Conservation (phyloP, 2,113 vertebrate species). For the Pitta sordida region DNA sequence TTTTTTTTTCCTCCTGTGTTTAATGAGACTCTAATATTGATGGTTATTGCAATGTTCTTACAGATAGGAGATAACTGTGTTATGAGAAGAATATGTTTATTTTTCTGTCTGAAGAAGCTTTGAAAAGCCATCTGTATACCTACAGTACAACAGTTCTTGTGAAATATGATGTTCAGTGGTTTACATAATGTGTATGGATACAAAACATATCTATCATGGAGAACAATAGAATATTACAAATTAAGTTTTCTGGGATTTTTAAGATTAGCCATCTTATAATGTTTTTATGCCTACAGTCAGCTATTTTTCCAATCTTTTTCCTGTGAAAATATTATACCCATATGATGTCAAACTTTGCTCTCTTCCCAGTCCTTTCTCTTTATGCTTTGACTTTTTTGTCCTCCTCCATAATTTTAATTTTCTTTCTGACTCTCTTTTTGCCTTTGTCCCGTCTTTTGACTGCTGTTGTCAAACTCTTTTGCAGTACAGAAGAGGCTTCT, state of each 20-base stretch:
- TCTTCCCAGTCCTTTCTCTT: not conserved
- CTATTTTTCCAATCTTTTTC: not conserved
- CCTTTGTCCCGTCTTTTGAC: not conserved
- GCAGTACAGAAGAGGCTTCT: not conserved
- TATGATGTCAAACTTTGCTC: not conserved
- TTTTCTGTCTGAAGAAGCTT: not conserved
- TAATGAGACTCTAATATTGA: not conserved
- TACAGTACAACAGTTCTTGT: no score
- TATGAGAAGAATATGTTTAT: not conserved
- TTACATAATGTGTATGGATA: not conserved
- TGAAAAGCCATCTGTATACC: not conserved
- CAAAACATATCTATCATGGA: not conserved
- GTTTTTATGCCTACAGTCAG: not conserved
- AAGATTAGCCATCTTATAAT: not conserved
- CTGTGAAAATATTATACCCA: not conserved
- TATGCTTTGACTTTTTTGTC: not conserved
- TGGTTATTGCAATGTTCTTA: not conserved
- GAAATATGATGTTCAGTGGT: no score
- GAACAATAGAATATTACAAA: not conserved
- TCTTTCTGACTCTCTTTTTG: not conserved
- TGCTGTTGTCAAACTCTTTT: not conserved
- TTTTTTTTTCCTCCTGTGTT: not conserved
- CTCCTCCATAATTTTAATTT: not conserved
- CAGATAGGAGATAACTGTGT: not conserved
- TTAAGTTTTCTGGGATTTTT: not conserved